These are phyloP conservation scores for Aphodius granarius DNA, from an alignment of 2,888 invertebrate species.

Conservation along the genomic window DNA sequence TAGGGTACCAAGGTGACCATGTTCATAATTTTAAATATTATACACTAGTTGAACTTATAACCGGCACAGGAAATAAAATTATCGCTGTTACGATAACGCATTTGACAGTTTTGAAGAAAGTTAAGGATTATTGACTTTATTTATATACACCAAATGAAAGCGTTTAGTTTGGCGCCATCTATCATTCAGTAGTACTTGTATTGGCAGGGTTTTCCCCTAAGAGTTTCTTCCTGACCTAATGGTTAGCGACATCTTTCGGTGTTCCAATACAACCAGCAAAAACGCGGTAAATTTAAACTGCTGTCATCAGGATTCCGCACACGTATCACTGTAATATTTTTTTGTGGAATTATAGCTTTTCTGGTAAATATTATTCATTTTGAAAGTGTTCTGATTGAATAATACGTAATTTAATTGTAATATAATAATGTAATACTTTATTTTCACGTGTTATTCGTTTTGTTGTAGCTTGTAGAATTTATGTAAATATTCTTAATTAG, in stretches of 20 bases:
- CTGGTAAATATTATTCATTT: not conserved
- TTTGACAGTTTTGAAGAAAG: not conserved
- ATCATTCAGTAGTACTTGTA: not conserved
- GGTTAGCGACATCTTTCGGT: too few species aligned
- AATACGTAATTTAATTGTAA: not conserved
- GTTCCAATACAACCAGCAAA: too few species aligned
- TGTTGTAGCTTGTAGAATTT: not conserved
- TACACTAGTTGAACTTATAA: not conserved
- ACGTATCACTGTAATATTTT: not conserved
- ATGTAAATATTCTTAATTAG: not conserved
- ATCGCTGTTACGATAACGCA: not conserved
- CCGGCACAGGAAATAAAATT: not conserved
- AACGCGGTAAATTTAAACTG: not conserved
- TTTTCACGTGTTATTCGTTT: not conserved
- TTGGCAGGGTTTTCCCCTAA: not conserved
- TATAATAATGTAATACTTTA: too few species aligned
- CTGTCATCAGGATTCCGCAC: not conserved
- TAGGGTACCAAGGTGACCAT: slow-evolving; percentile 3
- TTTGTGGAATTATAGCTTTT: not conserved
- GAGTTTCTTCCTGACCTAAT: too few species aligned
- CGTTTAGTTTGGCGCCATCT: not conserved
- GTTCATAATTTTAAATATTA: not conserved
- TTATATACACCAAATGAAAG: not conserved
- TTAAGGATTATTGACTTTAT: not conserved
- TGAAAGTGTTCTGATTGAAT: not conserved